Conservation (phyloP, 2,888 invertebrate genomes). For the Theretra japonica region DNA sequence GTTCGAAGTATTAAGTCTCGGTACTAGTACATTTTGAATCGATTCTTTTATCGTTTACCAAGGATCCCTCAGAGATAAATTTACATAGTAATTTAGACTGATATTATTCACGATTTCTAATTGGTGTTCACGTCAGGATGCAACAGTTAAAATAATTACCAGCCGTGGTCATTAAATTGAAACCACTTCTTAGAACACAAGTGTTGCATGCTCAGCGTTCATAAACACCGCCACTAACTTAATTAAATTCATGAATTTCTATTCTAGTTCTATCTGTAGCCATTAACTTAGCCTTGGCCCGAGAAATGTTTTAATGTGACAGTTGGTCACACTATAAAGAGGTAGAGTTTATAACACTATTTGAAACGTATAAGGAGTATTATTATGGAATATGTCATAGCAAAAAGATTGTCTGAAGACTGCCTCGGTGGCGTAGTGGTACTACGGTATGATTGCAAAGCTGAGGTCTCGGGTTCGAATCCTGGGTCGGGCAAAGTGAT, state of each 20-base stretch:
- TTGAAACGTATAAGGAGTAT: too few relatives aligned
- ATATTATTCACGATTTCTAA: constrained; percentile 43
- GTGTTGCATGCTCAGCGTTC: constrained; percentile 31
- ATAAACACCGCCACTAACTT: constrained; percentile 28
- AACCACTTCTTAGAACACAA: constrained; percentile 32
- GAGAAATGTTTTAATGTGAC: constrained; percentile 4
- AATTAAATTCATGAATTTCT: constrained; percentile 29
- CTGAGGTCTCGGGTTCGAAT: too few relatives aligned
- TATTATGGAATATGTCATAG: too few relatives aligned
- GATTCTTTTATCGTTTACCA: too few relatives aligned
- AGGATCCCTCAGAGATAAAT: not conserved
- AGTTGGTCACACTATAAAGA: not conserved
- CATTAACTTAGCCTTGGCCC: constrained; percentile 25
- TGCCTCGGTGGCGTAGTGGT: too few relatives aligned
- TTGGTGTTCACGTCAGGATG: constrained; percentile 28
- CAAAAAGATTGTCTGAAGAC: too few relatives aligned
- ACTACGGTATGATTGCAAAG: too few relatives aligned
- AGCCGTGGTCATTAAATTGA: constrained; percentile 32
- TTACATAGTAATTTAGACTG: constrained; percentile 29
- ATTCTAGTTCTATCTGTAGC: constrained; percentile 26
- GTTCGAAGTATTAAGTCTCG: too few relatives aligned
- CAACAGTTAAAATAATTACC: constrained; percentile 33
- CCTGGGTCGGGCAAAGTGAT: too few relatives aligned
- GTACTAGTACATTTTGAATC: too few relatives aligned
- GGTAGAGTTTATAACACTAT: not conserved